These are phyloP conservation scores for Laticauda laticaudata DNA, from an alignment of 2,113 vertebrate genomes.

Conservation along the genomic window DNA sequence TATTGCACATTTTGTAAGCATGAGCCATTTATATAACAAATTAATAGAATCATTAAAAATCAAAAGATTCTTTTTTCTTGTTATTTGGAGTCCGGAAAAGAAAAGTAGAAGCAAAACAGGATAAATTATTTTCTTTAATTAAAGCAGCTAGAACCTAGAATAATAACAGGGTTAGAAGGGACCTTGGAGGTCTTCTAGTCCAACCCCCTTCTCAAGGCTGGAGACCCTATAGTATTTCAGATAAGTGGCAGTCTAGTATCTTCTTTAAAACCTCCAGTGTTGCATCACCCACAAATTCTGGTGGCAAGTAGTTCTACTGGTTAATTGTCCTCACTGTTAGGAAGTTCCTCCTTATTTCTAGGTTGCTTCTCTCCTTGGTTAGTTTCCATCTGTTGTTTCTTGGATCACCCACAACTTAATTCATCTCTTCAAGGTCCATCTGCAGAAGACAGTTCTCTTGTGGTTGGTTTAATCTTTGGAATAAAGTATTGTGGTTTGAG, in stretches of 20 bases:
- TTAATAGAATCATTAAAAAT: too few relatives aligned
- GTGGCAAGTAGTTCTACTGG: too few relatives aligned
- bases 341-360: too few relatives aligned
- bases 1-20: not conserved
- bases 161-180: not conserved
- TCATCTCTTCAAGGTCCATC: not conserved
- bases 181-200: not conserved
- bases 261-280: not conserved
- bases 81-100: not conserved
- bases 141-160: not conserved
- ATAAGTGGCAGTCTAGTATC: not conserved
- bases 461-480: not conserved
- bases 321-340: too few relatives aligned
- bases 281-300: not conserved
- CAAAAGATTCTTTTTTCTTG: not conserved
- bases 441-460: not conserved
- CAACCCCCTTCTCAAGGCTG: not conserved
- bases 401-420: not conserved
- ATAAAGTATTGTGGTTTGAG: not conserved
- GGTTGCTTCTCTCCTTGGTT: too few relatives aligned
- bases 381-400: not conserved
- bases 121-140: not conserved
- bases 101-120: not conserved
- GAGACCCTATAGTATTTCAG: not conserved
- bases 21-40: too few relatives aligned